phyloP scores from a whole-genome alignment of 2,888 invertebrate species.

The Philereme transversata region DNA sequence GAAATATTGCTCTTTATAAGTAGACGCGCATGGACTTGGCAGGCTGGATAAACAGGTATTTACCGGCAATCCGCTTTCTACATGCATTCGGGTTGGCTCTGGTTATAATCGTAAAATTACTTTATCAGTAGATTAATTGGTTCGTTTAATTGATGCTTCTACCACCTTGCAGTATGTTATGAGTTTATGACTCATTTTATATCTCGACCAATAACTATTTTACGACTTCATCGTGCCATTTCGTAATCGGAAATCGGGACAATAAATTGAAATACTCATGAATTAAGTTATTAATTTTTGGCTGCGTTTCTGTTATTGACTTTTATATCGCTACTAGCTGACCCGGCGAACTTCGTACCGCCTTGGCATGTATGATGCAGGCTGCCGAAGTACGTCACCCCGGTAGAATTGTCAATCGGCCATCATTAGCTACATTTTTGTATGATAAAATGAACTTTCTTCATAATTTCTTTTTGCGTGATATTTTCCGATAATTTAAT shows the following conservation, averaged over 20 bases:
- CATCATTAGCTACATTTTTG: no score
- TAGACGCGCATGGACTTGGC: no score
- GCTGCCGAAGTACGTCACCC: no score
- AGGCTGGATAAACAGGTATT: no score
- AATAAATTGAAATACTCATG: constrained; percentile 40
- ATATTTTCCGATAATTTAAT: no score
- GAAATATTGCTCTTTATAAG: no score
- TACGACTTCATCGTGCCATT: constrained; percentile 46
- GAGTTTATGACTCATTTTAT: constrained; percentile 53
- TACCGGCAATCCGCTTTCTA: constrained; percentile 8
- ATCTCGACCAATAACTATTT: constrained; percentile 54
- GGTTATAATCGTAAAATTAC: constrained; percentile 43
- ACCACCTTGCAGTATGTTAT: constrained; percentile 47
- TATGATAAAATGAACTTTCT: no score
- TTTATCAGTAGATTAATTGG: constrained; percentile 51
- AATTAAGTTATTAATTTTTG: constrained; percentile 16
- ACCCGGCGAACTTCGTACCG: no score
- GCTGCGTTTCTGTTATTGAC: background rate
- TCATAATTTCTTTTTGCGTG: no score
- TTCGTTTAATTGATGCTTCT: constrained; percentile 53
- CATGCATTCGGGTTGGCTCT: constrained; percentile 4
- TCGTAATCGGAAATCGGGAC: constrained; percentile 41
- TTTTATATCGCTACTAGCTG: no score
- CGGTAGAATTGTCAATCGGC: no score
- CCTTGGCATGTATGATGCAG: no score